Conservation (phyloP, 2,113 vertebrate genomes). For the Salminus brasiliensis region DNA sequence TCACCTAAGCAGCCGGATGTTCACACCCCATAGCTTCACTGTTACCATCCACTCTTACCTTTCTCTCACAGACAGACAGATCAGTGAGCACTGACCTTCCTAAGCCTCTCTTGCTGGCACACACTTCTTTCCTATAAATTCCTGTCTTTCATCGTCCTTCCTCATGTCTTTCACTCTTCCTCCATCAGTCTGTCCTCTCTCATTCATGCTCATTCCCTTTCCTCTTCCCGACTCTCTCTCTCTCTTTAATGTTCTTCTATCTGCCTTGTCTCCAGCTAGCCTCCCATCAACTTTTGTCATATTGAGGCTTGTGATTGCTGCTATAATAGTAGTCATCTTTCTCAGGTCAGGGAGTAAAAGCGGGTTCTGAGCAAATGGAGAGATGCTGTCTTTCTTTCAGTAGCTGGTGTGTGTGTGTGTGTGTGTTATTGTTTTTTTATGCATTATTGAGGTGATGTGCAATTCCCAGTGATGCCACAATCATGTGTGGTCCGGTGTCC, state of each 20-base stretch:
- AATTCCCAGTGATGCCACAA: neutral
- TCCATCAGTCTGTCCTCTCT: neutral
- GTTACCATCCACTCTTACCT: neutral
- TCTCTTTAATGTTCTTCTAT: neutral
- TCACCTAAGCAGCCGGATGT: neutral
- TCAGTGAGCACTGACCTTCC: neutral
- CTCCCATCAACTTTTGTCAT: conserved; percentile 28
- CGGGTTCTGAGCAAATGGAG: conserved; percentile 29
- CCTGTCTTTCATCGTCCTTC: neutral
- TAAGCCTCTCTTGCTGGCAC: neutral
- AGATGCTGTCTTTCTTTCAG: neutral
- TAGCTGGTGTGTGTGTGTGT: neutral
- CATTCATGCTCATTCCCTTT: neutral
- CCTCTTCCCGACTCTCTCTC: neutral
- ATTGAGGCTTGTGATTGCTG: conserved; percentile 36
- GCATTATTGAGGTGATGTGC: neutral
- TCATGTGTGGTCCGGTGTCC: no score
- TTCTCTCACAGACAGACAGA: neutral
- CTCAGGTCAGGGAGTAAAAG: conserved; percentile 48
- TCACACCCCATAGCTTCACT: neutral
- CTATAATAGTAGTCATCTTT: conserved; percentile 39
- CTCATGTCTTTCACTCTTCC: neutral
- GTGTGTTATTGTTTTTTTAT: neutral
- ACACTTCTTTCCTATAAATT: neutral
- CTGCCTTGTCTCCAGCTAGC: conserved; percentile 14